Evolutionary conservation across 2,888 invertebrate species (phyloP).

Genomic region (Mimumesa dahlbomi): DNA sequence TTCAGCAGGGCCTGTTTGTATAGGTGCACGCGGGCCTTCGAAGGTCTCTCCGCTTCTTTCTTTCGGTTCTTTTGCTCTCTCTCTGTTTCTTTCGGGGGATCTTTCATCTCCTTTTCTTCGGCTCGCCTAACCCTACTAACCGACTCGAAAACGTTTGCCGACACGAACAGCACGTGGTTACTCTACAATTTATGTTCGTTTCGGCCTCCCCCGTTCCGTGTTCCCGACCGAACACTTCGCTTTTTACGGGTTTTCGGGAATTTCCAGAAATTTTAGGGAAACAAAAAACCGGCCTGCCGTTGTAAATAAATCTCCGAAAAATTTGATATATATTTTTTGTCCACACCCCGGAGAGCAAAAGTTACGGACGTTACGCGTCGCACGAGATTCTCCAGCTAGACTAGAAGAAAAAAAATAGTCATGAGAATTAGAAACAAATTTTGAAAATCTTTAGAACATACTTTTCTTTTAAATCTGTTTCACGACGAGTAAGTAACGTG

Average conservation of each 20-base stretch:
- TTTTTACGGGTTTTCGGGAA: neutral
- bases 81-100: conserved; percentile 68
- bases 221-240: conserved; percentile 3
- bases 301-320: too few species aligned
- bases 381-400: too few species aligned
- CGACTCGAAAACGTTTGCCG: conserved; percentile 74
- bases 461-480: too few species aligned
- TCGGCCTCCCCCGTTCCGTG: conserved; percentile 8
- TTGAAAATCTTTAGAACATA: too few species aligned
- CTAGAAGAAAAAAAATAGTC: too few species aligned
- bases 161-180: conserved; percentile 74
- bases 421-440: too few species aligned
- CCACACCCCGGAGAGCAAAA: too few species aligned
- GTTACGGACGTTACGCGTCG: too few species aligned
- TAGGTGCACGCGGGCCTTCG: conserved; percentile 73
- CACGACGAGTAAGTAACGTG: too few species aligned
- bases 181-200: conserved; percentile 43
- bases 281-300: too few species aligned
- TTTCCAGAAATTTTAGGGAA: neutral
- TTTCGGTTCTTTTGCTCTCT: conserved; percentile 65
- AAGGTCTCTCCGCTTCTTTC: conserved; percentile 73
- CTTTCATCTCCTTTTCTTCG: conserved; percentile 71
- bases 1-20: conserved; percentile 74
- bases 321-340: too few species aligned
- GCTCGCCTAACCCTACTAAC: conserved; percentile 68